These are phyloP conservation scores for Penelope pileata DNA, from an alignment of 2,113 vertebrate species.

Conservation along the genomic window DNA sequence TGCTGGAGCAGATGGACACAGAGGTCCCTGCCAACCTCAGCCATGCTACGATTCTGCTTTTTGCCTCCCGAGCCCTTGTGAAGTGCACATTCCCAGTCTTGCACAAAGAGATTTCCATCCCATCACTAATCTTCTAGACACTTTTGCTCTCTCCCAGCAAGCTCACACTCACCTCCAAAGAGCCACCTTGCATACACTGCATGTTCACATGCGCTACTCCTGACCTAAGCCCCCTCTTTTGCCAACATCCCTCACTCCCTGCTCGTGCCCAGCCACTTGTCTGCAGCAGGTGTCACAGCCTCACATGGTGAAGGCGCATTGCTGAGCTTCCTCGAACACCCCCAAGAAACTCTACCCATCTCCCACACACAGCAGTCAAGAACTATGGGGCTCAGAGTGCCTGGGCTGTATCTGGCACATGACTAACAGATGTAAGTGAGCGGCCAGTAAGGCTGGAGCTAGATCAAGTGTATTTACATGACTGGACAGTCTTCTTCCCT, in stretches of 20 bases:
- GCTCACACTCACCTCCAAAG: accelerated
- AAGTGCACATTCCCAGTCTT: neutral
- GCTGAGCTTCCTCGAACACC: neutral
- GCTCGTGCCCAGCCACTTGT: neutral
- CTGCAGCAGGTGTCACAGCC: neutral
- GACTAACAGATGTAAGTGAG: neutral
- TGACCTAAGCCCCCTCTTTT: neutral
- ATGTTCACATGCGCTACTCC: neutral
- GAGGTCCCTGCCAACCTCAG: neutral
- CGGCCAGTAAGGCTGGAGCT: neutral
- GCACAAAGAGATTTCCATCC: neutral
- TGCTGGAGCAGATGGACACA: neutral
- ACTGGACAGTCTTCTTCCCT: neutral
- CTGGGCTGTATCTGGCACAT: neutral
- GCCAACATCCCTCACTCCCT: neutral
- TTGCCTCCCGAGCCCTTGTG: neutral
- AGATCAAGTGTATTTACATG: neutral
- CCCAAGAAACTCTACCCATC: neutral
- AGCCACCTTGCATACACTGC: accelerated
- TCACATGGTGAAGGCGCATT: neutral
- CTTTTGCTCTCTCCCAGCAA: neutral
- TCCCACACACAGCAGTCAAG: neutral
- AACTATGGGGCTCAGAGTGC: neutral
- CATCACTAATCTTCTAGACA: neutral
- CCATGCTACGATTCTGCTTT: neutral